These are phyloP conservation scores for Conus ventricosus DNA, from an alignment of 1,140 invertebrate genomes.

Conservation along the genomic window DNA sequence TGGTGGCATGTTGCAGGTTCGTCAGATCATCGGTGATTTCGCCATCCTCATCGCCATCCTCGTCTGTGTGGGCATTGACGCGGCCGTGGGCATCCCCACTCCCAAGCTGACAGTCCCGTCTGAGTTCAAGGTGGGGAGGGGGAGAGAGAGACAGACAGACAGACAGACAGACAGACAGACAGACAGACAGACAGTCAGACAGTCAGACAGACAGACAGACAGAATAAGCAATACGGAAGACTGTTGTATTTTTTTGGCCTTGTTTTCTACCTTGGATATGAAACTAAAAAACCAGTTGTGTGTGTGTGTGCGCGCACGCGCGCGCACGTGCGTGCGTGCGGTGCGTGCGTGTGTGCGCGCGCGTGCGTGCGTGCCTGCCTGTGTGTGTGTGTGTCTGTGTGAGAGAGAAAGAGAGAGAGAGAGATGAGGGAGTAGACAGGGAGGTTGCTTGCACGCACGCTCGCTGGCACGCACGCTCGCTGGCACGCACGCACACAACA, in stretches of 20 bases:
- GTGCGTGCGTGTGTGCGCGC: too few species aligned
- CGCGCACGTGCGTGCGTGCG: neutral
- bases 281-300: neutral
- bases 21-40: constrained; percentile 96
- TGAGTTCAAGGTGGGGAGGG: constrained; percentile 72
- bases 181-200: too few species aligned
- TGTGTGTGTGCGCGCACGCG: neutral
- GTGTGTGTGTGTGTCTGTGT: too few species aligned
- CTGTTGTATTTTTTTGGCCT: too few species aligned
- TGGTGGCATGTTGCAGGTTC: constrained; percentile 76
- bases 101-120: constrained; percentile 92
- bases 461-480: neutral
- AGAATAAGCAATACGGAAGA: too few species aligned
- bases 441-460: neutral
- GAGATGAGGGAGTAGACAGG: too few species aligned
- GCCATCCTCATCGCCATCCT: constrained; percentile 97
- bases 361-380: too few species aligned
- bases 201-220: too few species aligned
- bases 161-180: neutral
- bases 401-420: too few species aligned
- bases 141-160: neutral
- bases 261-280: too few species aligned
- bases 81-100: constrained; percentile 88
- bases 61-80: constrained; percentile 91
- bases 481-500: neutral